Evolutionary conservation across 2,888 invertebrate genomes (phyloP), one percentile per base, ranked within the genome.

Genomic region (Macrosoma leucophasiata): DNA sequence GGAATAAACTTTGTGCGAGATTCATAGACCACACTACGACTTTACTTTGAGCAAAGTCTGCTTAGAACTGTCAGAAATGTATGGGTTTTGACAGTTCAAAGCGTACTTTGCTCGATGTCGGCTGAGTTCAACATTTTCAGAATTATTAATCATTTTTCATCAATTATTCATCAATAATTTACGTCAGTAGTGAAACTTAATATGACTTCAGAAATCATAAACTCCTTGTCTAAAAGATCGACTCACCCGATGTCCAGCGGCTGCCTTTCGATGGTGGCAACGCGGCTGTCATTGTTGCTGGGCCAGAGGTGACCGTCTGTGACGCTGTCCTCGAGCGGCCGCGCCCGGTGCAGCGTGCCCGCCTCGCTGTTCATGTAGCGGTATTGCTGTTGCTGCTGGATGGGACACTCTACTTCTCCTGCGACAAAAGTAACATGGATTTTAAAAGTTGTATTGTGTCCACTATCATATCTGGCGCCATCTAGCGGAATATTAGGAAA

Each of bases 301-400:
- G 84, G 84, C 82, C 82, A 84, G 34, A 78, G 64, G 56, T 84
- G 84, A 4, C 82, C 84, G 36, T 84, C 84, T 1, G 84, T 77
- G 50, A 84, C 81, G 45, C 75, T 78, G 67, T 85, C 84, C 48
- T 84, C 84, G 44, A 84, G 67, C 51, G 85, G 82, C 55, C 71
- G 65, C 29, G 84, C 76, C 18, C 84, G 72, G 52, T 82, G 79
- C 50, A 85, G 57, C 10, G 84, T 82, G 40, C 85, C 81, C 40
- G 78, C 84, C 45, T 84, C 85, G 64, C 76, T 81, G 57, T 84
- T 77, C 85, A 85, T 85, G 75, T 85, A 85, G 62, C 85, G 74
- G 64, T 85, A 85, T 43, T 85, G 85, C 42, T 85, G 85, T 33
- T 85, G 85, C 62, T 85, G 85, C 46, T 84, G 84, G 42, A 84